Conservation (phyloP, 2,888 invertebrate genomes). For the Elmis aenea region DNA sequence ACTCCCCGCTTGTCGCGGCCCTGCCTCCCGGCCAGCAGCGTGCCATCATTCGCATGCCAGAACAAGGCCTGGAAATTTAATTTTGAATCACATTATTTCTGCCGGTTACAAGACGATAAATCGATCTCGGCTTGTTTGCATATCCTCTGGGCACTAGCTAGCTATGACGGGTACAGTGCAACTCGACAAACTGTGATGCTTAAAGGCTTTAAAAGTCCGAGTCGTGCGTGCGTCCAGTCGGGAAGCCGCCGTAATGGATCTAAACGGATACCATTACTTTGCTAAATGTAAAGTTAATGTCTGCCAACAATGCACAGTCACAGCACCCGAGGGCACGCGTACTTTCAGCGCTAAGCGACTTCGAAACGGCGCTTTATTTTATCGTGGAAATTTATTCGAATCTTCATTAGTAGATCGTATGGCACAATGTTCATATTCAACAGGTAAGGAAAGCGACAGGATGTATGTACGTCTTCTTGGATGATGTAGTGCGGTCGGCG, state of each 20-base stretch:
- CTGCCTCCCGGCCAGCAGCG: slow-evolving; percentile 31
- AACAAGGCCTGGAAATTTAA: slow-evolving; percentile 39
- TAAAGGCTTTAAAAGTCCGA: slow-evolving; percentile 17
- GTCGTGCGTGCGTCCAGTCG: slow-evolving; percentile 22
- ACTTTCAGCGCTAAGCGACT: too few relatives aligned
- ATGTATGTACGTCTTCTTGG: slow-evolving; percentile 27
- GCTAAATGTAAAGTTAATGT: slow-evolving; percentile 16
- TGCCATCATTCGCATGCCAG: slow-evolving; percentile 39
- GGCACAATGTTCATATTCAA: slow-evolving; percentile 25
- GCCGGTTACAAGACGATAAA: slow-evolving; percentile 41
- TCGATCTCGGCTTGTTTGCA: slow-evolving; percentile 34
- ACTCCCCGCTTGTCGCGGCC: slow-evolving; percentile 21
- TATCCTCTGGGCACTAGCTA: slow-evolving; percentile 21
- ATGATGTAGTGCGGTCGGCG: slow-evolving; percentile 29
- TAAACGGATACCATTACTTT: slow-evolving; percentile 20
- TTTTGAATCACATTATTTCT: slow-evolving; percentile 43
- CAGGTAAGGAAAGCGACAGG: slow-evolving; percentile 32
- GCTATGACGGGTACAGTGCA: slow-evolving; percentile 16
- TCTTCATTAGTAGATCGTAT: slow-evolving; percentile 8
- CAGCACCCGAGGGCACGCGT: too few relatives aligned
- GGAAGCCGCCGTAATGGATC: slow-evolving; percentile 24
- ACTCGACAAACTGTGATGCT: slow-evolving; percentile 14
- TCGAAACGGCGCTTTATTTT: slow-evolving; percentile 5
- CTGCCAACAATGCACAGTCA: slow-evolving; percentile 14
- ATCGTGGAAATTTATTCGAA: background rate